Base-by-base conservation (phyloP, 2,113 vertebrate species). In the Aramus guarauna region DNA sequence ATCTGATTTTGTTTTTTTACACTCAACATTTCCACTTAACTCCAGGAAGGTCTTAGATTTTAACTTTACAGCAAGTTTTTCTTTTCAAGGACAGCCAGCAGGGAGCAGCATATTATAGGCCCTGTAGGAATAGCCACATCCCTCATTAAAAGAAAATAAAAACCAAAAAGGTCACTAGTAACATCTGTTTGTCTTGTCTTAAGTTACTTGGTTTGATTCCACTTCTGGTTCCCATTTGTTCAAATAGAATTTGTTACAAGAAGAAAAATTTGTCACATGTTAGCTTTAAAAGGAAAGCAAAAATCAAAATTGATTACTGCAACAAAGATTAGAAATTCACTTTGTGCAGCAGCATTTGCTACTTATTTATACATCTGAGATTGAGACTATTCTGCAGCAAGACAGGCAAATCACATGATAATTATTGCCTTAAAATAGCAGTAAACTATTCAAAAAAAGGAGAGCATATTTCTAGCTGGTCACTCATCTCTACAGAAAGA, bases 61-160 rank as follows among this genome's bases (percentile, higher is more conserved):
- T 45, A 59, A 58, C 62, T 87, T 81, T 8, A 71, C 34, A 86
- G 29, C n/a, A 69, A 66, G 34, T 66, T 89, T 78, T 86, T 71
- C 18, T 85, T 94, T 87, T 39, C 36, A 81, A 60, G 34, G 53
- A 53, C 81, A 90, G 82, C 96, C 96, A 96, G 94, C 81, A 96
- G 94, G 90, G 92, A 93, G 94, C 96, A 97, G 94, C 82, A 95
- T 11, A 69, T 77, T 91, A 62, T 5, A 76, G 29, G 80, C 20
- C 37, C 85, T 85, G 63, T n/a, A 93, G 50, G 62, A 73, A 80
- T 1, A 92, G 48, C 88, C 88, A 41, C 41, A 83, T 45, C 53
- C 29, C 81, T 80, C 62, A 15, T 37, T 77, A 32, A 69, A 76
- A 41, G n/a, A n/a, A n/a, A n/a, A n/a, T n/a, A n/a, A 68, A 75